Conservation (phyloP, 2,888 invertebrate genomes). For the Crocallis elinguaria region DNA sequence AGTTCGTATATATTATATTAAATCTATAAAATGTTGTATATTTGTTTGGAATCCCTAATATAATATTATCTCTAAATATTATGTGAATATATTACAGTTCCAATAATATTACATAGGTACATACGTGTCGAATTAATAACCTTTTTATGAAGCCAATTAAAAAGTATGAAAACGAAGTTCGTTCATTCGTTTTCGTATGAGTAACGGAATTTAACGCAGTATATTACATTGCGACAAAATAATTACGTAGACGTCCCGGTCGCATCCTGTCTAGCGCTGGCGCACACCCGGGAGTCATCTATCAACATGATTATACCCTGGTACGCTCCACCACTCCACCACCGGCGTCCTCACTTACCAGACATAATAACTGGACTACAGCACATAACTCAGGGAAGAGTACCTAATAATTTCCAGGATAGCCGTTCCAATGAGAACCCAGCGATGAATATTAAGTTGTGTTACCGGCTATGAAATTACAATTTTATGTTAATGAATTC, state of each 20-base stretch:
- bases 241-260: background rate
- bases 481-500: slow-evolving; percentile 16
- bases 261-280: slow-evolving; percentile 30
- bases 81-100: too few relatives aligned
- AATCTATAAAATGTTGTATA: too few relatives aligned
- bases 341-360: slow-evolving; percentile 38
- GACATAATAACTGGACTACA: slow-evolving; percentile 45
- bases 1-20: too few relatives aligned
- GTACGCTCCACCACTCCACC: slow-evolving; percentile 36
- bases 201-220: too few relatives aligned
- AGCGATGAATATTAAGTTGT: slow-evolving; percentile 23
- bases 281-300: slow-evolving; percentile 40
- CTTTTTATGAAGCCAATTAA: too few relatives aligned
- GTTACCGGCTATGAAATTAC: slow-evolving; percentile 7
- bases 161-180: too few relatives aligned
- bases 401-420: slow-evolving; percentile 50
- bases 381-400: slow-evolving; percentile 46
- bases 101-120: too few relatives aligned
- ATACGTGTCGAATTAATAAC: too few relatives aligned
- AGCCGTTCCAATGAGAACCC: slow-evolving; percentile 11
- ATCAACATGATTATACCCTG: slow-evolving; percentile 53
- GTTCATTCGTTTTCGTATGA: too few relatives aligned
- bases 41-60: too few relatives aligned
- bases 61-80: too few relatives aligned
- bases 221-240: background rate